Percentiles rank a stretch among this genome's conserved stretches.
Evolutionary conservation across 2,888 invertebrate genomes (phyloP).

Genomic region (Erebia palarica): DNA sequence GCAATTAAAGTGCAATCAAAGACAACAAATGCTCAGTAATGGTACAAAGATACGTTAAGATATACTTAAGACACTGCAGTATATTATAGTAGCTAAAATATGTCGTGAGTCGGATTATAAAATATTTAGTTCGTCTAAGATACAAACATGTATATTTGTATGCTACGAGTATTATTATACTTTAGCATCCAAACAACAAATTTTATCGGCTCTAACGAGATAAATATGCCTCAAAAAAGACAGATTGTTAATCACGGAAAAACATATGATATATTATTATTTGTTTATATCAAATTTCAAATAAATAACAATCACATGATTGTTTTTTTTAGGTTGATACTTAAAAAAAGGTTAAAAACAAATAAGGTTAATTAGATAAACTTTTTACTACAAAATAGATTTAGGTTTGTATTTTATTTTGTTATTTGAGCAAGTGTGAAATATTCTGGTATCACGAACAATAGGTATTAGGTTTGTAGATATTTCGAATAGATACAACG

Average conservation of each 20-base stretch:
- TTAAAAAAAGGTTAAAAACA: too few relatives aligned
- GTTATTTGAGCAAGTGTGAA: background rate
- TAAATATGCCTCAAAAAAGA: background rate
- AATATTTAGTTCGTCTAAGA: too few relatives aligned
- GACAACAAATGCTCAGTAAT: constrained; percentile 37
- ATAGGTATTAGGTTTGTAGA: background rate
- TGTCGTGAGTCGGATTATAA: background rate
- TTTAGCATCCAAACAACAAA: too few relatives aligned
- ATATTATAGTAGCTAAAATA: constrained; percentile 42
- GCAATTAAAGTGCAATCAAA: constrained; percentile 49
- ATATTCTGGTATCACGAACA: background rate
- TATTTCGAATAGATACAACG: background rate
- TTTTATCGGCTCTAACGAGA: too few relatives aligned
- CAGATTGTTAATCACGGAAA: background rate
- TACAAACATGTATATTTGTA: background rate
- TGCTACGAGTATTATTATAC: too few relatives aligned
- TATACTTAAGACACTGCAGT: constrained; percentile 10
- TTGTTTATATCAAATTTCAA: too few relatives aligned
- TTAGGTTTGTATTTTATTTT: background rate
- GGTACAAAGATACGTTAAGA: constrained; percentile 20
- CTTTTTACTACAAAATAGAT: too few relatives aligned
- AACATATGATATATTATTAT: too few relatives aligned
- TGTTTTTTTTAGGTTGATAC: too few relatives aligned
- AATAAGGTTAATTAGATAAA: background rate
- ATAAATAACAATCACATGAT: too few relatives aligned